Evolutionary conservation across 2,113 vertebrate species (phyloP), one percentile per base, ranked within the genome.

Genomic region (Prolemur simus): DNA sequence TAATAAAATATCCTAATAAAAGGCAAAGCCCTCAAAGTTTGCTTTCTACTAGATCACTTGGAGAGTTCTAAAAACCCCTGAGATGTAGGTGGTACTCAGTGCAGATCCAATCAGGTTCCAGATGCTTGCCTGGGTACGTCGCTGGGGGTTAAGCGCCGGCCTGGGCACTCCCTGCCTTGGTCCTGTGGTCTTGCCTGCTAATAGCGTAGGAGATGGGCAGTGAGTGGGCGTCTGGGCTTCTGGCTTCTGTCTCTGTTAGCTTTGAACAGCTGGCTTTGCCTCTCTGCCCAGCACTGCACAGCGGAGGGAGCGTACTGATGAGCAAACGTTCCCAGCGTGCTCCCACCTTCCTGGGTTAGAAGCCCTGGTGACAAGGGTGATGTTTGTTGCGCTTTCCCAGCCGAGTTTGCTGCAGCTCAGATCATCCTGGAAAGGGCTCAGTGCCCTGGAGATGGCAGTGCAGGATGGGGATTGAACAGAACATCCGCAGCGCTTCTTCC

Each of bases 381-480:
- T 7, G 42, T 4, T 49, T 56, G 54, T 27, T 3, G 2, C 2
- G 0, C 39, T 91, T 63, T 84, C 81, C n/a, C 1, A 2, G 66
- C 74, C 47, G 1, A 13, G 66, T 49, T 10, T 13, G 21, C 6
- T 0, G 21, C 1, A 0, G 27, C 64, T 85, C 47, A 6, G 64
- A 11, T 69, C 0, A 8, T 17, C 94, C 83, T 84, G 97, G 93
- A 95, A 88, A 92, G 84, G 11, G 0, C 71, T 27, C 0, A 0
- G 95, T 20, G 96, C 3, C 12, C 98, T 97, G 98, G 97, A 98
- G 98, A 64, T 97, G 98, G 98, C 98, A 98, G 83, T 97, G 96
- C 95, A 98, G 98, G 98, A 96, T 5, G 97, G 77, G 95, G 90
- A 96, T 89, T 98, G 97, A 77, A 49, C 12, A 3, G 18, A 29